phyloP scores from a whole-genome alignment of 2,113 vertebrate genomes.

The mouse (Mus musculus) region DNA sequence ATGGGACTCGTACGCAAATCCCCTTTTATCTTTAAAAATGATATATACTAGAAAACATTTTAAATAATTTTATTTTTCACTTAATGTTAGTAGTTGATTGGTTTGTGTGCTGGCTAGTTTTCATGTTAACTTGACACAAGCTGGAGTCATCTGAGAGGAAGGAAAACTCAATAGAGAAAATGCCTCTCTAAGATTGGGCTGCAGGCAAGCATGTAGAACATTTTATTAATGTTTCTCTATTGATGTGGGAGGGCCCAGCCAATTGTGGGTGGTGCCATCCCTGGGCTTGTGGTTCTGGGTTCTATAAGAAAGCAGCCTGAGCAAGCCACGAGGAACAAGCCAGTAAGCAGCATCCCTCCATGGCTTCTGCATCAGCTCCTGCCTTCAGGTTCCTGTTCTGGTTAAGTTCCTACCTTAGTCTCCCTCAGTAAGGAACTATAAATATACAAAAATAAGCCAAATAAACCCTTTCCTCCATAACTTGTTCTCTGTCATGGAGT shows the following conservation, averaged over 20 bases:
- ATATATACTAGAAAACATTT: not conserved
- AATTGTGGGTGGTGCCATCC: not conserved
- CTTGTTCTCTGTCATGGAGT: not conserved
- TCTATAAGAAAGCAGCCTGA: not conserved
- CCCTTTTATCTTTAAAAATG: not conserved
- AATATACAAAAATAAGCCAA: not conserved
- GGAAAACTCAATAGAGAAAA: not conserved
- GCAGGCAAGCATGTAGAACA: not conserved
- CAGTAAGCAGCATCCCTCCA: not conserved
- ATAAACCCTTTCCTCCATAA: not conserved
- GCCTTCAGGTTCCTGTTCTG: not conserved
- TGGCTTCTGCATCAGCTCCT: not conserved
- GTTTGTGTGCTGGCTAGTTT: not conserved
- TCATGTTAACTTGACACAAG: not conserved
- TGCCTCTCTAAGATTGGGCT: not conserved
- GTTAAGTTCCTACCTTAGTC: not conserved
- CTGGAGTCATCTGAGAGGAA: not conserved
- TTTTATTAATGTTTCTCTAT: not conserved
- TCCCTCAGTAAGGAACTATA: not conserved
- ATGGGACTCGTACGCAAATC: not conserved
- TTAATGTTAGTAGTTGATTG: not conserved
- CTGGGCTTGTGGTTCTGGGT: not conserved
- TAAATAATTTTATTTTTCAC: not conserved
- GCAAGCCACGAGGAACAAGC: not conserved
- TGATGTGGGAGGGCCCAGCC: not conserved